Percentiles rank a stretch among this genome's conserved stretches.
These are phyloP conservation scores for Psittacula cyanocephala DNA, from an alignment of 2,113 vertebrate species.

Conservation along the genomic window DNA sequence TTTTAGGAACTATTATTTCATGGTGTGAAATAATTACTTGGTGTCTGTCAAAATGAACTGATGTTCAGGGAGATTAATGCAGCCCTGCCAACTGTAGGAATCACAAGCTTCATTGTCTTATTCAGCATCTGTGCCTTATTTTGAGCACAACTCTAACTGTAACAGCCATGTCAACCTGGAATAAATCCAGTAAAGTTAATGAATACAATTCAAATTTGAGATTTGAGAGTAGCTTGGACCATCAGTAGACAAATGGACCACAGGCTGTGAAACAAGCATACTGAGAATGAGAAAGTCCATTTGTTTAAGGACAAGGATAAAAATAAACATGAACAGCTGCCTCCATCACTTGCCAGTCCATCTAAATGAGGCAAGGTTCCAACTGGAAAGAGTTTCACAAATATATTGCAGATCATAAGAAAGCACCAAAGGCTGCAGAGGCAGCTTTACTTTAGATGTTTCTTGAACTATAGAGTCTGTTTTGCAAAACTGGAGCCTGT, in stretches of 20 bases:
- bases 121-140: neutral
- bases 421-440: neutral
- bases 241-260: neutral
- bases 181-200: neutral
- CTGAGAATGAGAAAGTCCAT: neutral
- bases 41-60: neutral
- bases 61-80: neutral
- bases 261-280: neutral
- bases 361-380: neutral
- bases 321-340: constrained; percentile 40
- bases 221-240: neutral
- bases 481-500: neutral
- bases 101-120: neutral
- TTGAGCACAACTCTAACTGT: neutral
- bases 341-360: neutral
- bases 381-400: neutral
- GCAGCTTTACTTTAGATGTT: neutral
- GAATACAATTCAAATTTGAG: neutral
- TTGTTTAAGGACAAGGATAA: neutral
- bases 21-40: neutral
- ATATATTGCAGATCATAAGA: neutral
- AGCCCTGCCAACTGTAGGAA: neutral
- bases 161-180: neutral
- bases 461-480: neutral
- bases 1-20: neutral